Evolutionary conservation across 2,888 invertebrate species (phyloP).

Genomic region (Plagiodera versicolora): DNA sequence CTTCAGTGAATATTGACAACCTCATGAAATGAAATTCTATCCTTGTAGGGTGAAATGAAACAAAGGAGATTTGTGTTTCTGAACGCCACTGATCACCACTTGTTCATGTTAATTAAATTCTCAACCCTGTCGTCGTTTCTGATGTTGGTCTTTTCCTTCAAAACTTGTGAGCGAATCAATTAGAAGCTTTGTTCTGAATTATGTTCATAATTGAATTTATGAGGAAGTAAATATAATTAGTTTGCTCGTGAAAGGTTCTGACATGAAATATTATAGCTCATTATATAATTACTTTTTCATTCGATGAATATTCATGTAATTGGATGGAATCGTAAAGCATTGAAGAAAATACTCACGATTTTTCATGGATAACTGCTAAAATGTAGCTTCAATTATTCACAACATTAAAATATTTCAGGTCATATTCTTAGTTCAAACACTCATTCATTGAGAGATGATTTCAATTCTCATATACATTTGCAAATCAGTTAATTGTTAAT

Average conservation of each 20-base stretch:
- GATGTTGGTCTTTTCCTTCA: slow-evolving; percentile 15
- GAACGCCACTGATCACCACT: slow-evolving; percentile 30
- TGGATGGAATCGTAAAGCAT: neutral
- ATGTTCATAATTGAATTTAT: slow-evolving; percentile 23
- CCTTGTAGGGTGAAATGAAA: too few species aligned
- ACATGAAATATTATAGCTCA: neutral
- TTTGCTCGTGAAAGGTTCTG: slow-evolving; percentile 4
- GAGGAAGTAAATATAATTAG: slow-evolving; percentile 20
- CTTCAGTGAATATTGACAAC: too few species aligned
- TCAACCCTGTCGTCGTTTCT: slow-evolving; percentile 31
- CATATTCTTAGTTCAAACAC: too few species aligned
- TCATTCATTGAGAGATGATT: too few species aligned
- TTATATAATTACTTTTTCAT: neutral
- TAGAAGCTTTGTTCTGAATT: slow-evolving; percentile 21
- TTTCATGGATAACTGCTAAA: too few species aligned
- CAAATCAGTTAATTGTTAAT: too few species aligned
- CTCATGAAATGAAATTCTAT: too few species aligned
- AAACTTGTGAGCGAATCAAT: slow-evolving; percentile 24
- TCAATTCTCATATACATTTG: too few species aligned
- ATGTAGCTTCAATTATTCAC: too few species aligned
- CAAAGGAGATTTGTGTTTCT: too few species aligned
- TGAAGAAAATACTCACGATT: neutral
- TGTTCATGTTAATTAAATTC: slow-evolving; percentile 47
- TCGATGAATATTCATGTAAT: neutral
- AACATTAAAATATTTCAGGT: too few species aligned